Base-by-base conservation (phyloP, 2,888 invertebrate genomes). In the Molorchus minor region DNA sequence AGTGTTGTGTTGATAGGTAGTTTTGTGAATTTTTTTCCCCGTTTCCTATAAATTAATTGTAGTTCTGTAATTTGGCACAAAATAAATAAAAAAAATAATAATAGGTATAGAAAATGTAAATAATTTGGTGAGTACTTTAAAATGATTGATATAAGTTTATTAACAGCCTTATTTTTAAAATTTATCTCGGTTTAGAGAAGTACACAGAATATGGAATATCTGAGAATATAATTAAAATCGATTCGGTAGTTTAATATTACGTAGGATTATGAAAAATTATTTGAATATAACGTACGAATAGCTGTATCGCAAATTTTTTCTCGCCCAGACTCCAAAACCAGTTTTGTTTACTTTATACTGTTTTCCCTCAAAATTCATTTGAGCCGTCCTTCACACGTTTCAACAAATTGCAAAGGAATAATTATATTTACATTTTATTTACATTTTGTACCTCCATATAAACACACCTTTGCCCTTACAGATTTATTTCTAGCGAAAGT, bases 351-450 rank as follows among this genome's bases (percentile, higher is more conserved):
- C 17, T 5, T 44, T 21, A 13, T 44, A 25, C 44, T 10, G 25
- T 13, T 12, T 20, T n/a, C 21, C 44, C 25, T 7, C 13, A 10
- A 17, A 21, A 44, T 41, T 20, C 12, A 25, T 20, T 44, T 44
- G 3, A 44, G 44, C 16, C 29, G 44, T 44, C 19, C 21, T 44
- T 21, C 12, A 44, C 21, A 44, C 44, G 33, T 64, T 63, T 63
- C 63, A 70, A 70, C 56, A 64, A 67, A 68, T 67, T 60, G 62
- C 54, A 45, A 57, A 57, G 63, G 64, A 66, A 71, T 71, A 71
- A 71, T 72, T 71, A 71, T 71, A 72, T 72, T 72, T 70, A 69
- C 72, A 72, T 70, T 71, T 68, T 67, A 67, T 69, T 64, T 65
- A 56, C 59, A 64, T 63, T 58, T 63, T 56, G 65, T 62, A 66